phyloP scores from a whole-genome alignment of 2,797 vertebrate genomes.

The Astyanax mexicanus region DNA sequence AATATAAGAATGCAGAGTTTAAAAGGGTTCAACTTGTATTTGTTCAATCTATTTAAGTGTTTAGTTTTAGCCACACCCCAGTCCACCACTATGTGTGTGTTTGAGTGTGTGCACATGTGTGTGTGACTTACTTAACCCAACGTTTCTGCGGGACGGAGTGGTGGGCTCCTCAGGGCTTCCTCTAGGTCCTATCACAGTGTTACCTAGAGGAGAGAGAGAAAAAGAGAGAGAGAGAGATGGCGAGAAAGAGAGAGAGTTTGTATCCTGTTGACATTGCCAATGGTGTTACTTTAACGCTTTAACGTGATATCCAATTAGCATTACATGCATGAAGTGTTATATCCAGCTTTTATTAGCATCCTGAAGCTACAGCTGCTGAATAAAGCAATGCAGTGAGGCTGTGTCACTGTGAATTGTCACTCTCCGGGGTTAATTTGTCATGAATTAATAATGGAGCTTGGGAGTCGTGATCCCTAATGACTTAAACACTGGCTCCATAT shows the following conservation, averaged over 20 bases:
- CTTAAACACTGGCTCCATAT: neutral
- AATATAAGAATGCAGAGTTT: too few species aligned
- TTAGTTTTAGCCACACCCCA: too few species aligned
- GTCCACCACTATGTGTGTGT: too few species aligned
- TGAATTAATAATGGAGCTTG: neutral
- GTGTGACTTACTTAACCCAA: conserved; percentile 70
- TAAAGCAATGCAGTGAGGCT: too few species aligned
- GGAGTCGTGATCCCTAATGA: neutral
- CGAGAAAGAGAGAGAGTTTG: too few species aligned
- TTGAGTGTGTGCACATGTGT: neutral
- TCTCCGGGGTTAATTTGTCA: neutral
- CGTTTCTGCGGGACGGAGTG: conserved; percentile 54
- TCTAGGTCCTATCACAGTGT: conserved; percentile 34
- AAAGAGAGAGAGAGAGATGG: conserved; percentile 3
- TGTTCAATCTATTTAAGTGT: too few species aligned
- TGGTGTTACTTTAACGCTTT: neutral
- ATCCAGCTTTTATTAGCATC: too few species aligned
- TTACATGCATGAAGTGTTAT: neutral
- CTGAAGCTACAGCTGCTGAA: too few species aligned
- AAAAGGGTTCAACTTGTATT: too few species aligned
- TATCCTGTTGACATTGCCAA: neutral
- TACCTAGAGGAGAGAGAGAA: conserved; percentile 60
- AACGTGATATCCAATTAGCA: neutral
- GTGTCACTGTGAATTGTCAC: neutral
- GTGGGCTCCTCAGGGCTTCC: conserved; percentile 56